Percentiles rank a stretch among this genome's conserved stretches.
Conservation (phyloP, 2,797 vertebrate species). For the Gallinago stenura region DNA sequence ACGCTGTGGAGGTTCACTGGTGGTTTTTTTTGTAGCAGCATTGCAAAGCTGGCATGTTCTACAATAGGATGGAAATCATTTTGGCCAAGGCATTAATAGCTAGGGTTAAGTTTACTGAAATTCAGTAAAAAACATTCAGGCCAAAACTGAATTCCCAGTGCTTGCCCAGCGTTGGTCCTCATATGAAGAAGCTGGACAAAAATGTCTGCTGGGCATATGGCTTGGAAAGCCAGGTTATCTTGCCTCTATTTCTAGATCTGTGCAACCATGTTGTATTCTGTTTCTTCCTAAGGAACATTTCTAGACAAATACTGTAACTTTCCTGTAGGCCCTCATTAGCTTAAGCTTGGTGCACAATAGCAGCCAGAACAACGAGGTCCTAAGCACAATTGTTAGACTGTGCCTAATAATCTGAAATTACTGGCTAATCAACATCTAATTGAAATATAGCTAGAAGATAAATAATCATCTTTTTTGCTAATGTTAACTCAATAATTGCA, state of each 20-base stretch:
- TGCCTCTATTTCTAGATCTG: background rate
- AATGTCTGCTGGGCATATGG: background rate
- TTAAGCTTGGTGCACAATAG: background rate
- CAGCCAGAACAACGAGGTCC: background rate
- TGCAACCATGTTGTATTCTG: background rate
- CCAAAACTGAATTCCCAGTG: background rate
- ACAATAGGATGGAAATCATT: background rate
- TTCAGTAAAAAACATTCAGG: background rate
- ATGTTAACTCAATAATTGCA: background rate
- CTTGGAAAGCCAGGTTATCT: background rate
- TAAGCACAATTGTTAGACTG: background rate
- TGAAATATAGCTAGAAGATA: background rate
- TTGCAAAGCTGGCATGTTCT: background rate
- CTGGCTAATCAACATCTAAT: background rate
- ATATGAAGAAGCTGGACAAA: background rate
- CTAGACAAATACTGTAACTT: background rate
- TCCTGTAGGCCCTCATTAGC: background rate
- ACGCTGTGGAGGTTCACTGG: background rate
- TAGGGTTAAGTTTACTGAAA: background rate
- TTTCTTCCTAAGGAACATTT: background rate
- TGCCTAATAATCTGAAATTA: background rate
- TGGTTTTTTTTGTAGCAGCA: background rate
- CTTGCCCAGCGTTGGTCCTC: background rate
- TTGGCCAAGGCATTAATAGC: background rate
- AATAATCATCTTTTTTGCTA: background rate